These are phyloP conservation scores for Thereva unica DNA, from an alignment of 2,888 invertebrate genomes.

Conservation along the genomic window DNA sequence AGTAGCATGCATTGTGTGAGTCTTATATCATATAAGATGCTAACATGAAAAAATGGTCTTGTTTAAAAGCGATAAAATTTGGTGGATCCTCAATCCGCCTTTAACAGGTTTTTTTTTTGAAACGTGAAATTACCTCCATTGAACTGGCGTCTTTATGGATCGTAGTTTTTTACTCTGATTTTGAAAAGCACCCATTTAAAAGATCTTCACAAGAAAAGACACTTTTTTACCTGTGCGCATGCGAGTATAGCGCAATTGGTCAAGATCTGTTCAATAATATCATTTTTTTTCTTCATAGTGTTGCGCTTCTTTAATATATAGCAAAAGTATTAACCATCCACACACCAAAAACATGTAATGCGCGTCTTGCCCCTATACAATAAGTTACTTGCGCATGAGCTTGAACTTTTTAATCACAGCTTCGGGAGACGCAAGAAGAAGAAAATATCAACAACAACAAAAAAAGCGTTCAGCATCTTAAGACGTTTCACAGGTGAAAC, in stretches of 20 bases:
- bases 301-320: background rate
- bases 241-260: constrained; percentile 29
- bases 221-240: background rate
- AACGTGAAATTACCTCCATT: constrained; percentile 3
- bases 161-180: constrained; percentile 14
- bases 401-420: constrained; percentile 19
- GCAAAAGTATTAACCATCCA: constrained; percentile 6
- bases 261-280: constrained; percentile 2
- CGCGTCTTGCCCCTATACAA: no score
- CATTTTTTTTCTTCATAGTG: constrained; percentile 14
- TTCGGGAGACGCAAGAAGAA: no score
- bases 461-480: constrained; percentile 18
- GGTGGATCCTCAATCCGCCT: constrained; percentile 31
- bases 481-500: constrained; percentile 5
- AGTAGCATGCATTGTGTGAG: background rate
- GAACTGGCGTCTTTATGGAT: constrained; percentile 4
- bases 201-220: background rate
- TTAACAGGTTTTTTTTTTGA: constrained; percentile 17
- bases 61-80: constrained; percentile 34
- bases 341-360: background rate
- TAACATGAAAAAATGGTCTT: constrained; percentile 21
- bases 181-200: constrained; percentile 29
- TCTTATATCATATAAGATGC: constrained; percentile 9
- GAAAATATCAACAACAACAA: background rate
- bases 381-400: background rate